Evolutionary conservation across 92 coral and sea anemone species (phyloP), one percentile per base, ranked within the genome.

Genomic region (Epizoanthus rinbou): DNA sequence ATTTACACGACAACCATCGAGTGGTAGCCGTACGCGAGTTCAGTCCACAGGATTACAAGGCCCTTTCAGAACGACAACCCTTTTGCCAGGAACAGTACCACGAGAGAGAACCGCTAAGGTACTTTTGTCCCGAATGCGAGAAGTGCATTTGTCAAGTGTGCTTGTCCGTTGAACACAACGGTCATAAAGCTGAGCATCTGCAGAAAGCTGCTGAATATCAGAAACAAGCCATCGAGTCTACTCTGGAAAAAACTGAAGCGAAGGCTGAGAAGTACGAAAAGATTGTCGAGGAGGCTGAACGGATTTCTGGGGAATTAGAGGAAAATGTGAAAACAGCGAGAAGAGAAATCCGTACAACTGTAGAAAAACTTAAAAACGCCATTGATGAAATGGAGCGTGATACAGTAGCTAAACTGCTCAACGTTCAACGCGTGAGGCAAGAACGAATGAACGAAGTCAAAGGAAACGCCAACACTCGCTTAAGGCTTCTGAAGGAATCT

Each of bases 361-460:
- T 63, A 2, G 68, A 63, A 11, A 0, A 63, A 63, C 31, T 63
- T 2, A 63, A 63, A n/a, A n/a, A n/a, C n/a, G n/a, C n/a, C n/a
- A n/a, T n/a, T n/a, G n/a, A n/a, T n/a, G n/a, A n/a, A n/a, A 63
- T 10, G 68, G 68, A 63, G 68, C 68, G 68, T 63, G 68, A 63
- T 2, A 18, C 68, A 63, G 25, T 63, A 31, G 31, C 68, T 0
- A 31, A 63, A 23, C 68, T 63, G 9, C 11, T 11, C 15, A 56
- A 56, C 11, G 11, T 56, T 56, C 60, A 3, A 18, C 60, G 19
- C 1, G 7, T 3, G 8, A 63, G 68, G 11, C 68, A 63, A 18
- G 31, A 17, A 11, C n/a, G 68, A 31, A 4, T n/a, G 68, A 3
- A 23, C 68, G 68, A 63, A 31, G 8, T 63, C 25, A n/a, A 63